Base-by-base conservation (phyloP, 1,140 invertebrate species). In the Drosophila subobscura region DNA sequence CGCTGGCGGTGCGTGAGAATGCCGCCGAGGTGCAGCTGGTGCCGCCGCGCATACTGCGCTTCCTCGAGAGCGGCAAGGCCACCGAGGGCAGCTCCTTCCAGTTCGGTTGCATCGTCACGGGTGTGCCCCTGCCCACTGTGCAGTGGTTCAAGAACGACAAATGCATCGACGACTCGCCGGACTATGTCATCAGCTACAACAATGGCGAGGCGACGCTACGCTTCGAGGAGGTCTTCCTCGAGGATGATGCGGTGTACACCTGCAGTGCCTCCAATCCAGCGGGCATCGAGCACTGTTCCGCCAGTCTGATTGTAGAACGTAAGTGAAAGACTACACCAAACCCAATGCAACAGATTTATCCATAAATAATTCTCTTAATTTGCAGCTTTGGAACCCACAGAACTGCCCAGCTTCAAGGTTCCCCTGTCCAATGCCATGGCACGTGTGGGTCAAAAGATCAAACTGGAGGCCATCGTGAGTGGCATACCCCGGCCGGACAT, bases 221-320 rank as follows among this genome's bases (percentile, higher is more conserved):
- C 0, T 94, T 97, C 45, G 93, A 93, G 55, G 93, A 95, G 77
- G 94, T 94, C 0, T 93, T 92, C 22, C 93, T 94, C 44, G 92
- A 93, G 41, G 93, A 95, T 16, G 93, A 94, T 60, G 96, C 95
- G 3, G 92, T 91, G 12, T 97, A 97, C 90, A 94, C 94, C 1
- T 96, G 93, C 86, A 93, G 93, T 61, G 95, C 96, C 1, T 93
- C 92, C 20, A 98, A 98, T 92, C 92, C 94, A 41, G 93, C 93
- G 42, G 97, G 97, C 45, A 93, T 93, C 61, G 94, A 93, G 1
- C 95, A 96, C 88, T 96, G 95, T 12, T 94, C 93, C 40, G 96
- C 96, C 5, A 93, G 93, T 49, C 92, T 98, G 14, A 95, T 93
- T 55, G 96, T 98, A 1, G 96, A 95, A 94, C 95, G 96, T 93